Base-by-base conservation (phyloP, 2,113 vertebrate genomes). In the Hemibagrus wyckioides region DNA sequence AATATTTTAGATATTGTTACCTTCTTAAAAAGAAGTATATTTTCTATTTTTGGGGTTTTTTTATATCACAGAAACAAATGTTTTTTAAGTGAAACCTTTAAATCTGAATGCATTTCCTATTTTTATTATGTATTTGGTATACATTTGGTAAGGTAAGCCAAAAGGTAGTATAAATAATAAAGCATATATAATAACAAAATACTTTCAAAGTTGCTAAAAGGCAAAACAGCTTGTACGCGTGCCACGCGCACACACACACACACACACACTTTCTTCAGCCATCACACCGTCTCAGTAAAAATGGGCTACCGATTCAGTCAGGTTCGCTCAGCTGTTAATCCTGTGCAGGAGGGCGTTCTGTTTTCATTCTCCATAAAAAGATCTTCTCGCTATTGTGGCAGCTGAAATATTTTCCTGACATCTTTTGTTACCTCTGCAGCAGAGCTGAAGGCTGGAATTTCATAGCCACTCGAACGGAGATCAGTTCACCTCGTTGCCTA, bases 331-430 rank as follows among this genome's bases (percentile, higher is more conserved):
- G 75, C 21, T 80, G 88, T 77, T 92, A 93, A 93, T 92, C 92
- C 90, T 87, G 79, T 86, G 80, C 88, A 89, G 91, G 92, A 94
- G 82, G 88, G 86, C 83, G 69, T 84, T 89, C 91, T 92, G 92
- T 94, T 90, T 93, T 93, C 5, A 59, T 77, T 65, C 84, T n/a
- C 89, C 80, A 69, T 87, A 84, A 65, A 86, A 80, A 90, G 90
- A 88, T 91, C 92, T 67, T 87, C 90, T 86, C 88, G 84, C 88
- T 91, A 89, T 89, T 89, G 91, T 89, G 85, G 44, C 61, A 92
- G 91, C 89, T 91, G 85, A 94, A 94, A 92, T 93, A 89, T 92
- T 92, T 85, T 4, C 83, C 73, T 91, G 91, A 90, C 90, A 92
- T 92, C 92, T 87, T 89, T 92, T 88, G 85, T 90, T 83, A 89